A percentile compares a stretch with the other conserved stretches of the same genome.
Conservation (phyloP, 2,113 vertebrate species). For the human (Homo sapiens) region DNA sequence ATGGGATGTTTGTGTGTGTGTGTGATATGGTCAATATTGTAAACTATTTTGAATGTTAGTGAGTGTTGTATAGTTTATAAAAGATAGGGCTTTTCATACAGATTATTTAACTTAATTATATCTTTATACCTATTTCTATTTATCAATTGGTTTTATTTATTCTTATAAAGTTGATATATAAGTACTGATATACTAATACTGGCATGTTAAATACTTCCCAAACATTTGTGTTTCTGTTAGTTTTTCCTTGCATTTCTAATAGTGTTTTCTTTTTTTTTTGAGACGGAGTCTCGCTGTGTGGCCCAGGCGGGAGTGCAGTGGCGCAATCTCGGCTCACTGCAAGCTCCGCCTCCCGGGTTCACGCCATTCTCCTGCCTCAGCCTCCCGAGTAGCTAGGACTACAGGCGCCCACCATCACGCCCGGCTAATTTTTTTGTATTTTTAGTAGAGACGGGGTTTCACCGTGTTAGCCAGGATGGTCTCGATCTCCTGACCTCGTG, state of each 20-base stretch:
- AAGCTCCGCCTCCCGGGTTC: too few relatives aligned
- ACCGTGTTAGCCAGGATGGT: too few relatives aligned
- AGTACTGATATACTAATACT: neutral
- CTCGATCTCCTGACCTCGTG: too few relatives aligned
- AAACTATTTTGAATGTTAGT: neutral
- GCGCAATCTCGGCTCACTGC: too few relatives aligned
- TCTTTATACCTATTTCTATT: neutral
- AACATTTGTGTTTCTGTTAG: neutral
- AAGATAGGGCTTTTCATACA: neutral
- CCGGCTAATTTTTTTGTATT: too few relatives aligned
- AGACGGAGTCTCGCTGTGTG: too few relatives aligned
- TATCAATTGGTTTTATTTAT: neutral
- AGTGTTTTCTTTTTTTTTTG: neutral
- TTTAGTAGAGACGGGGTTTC: too few relatives aligned
- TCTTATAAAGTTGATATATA: neutral
- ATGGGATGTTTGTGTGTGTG: neutral
- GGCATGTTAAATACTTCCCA: neutral
- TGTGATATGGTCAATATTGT: neutral
- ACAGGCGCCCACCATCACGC: too few relatives aligned
- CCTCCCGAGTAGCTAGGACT: too few relatives aligned
- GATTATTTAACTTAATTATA: neutral
- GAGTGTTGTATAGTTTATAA: neutral
- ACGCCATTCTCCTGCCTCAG: too few relatives aligned
- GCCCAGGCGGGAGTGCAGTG: too few relatives aligned
- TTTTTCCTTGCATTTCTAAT: neutral